Evolutionary conservation across 2,797 vertebrate species (phyloP).

Genomic region (Squalus acanthias): DNA sequence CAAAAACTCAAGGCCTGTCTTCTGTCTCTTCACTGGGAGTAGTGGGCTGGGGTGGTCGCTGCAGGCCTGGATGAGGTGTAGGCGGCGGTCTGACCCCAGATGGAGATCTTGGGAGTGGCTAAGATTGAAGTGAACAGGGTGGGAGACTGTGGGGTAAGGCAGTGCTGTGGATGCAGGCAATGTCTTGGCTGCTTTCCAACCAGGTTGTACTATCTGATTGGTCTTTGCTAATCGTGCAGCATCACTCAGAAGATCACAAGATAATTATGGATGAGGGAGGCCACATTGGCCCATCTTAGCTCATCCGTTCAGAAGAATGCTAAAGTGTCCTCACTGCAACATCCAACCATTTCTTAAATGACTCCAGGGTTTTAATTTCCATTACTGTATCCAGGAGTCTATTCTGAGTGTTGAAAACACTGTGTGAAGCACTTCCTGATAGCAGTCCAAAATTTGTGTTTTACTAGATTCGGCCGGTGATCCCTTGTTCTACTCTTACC

Average conservation of each 20-base stretch:
- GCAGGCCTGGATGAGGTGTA: neutral
- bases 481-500: neutral
- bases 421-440: neutral
- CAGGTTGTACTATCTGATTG: neutral
- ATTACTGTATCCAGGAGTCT: neutral
- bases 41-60: neutral
- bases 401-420: neutral
- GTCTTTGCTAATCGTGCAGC: neutral
- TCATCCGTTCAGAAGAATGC: neutral
- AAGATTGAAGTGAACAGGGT: neutral
- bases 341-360: neutral
- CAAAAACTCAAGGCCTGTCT: neutral
- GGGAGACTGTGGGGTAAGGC: neutral
- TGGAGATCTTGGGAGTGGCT: neutral
- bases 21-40: neutral
- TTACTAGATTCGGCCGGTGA: neutral
- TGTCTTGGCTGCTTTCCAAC: neutral
- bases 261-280: neutral
- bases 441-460: neutral
- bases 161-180: neutral
- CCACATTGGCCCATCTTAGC: neutral
- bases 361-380: neutral
- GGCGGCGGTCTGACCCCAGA: too few relatives aligned
- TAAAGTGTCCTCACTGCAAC: neutral
- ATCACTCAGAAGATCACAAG: neutral